Percentiles rank a stretch among this genome's conserved stretches.
Evolutionary conservation across 2,113 vertebrate species (phyloP).

Genomic region (Dasyprocta punctata): DNA sequence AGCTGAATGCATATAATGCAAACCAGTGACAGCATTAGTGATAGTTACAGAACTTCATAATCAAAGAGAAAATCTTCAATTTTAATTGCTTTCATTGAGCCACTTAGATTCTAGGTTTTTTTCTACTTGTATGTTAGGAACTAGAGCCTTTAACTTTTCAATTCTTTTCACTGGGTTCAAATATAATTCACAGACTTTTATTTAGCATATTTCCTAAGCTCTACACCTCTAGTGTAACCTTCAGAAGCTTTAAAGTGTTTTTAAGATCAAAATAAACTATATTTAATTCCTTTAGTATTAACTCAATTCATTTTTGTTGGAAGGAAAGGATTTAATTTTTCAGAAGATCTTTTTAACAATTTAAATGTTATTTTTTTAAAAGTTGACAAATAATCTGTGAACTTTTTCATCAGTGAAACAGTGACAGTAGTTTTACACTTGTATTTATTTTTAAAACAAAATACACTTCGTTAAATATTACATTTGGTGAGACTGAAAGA

Average conservation of each 20-base stretch:
- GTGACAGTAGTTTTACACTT: not conserved
- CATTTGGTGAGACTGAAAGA: not conserved
- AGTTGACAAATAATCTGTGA: not conserved
- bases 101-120: slow-evolving; percentile 31
- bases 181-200: slow-evolving; percentile 33
- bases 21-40: slow-evolving; percentile 23
- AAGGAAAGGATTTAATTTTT: slow-evolving; percentile 61
- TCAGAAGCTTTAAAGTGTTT: slow-evolving; percentile 71
- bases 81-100: not conserved
- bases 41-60: not conserved
- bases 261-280: slow-evolving; percentile 67
- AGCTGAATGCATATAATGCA: not conserved
- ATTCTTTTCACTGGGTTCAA: not conserved
- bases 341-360: slow-evolving; percentile 37
- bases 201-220: slow-evolving; percentile 29
- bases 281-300: slow-evolving; percentile 77
- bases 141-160: slow-evolving; percentile 33
- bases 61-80: slow-evolving; percentile 18
- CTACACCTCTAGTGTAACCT: slow-evolving; percentile 49
- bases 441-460: slow-evolving; percentile 36
- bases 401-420: slow-evolving; percentile 44
- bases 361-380: slow-evolving; percentile 23
- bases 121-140: not conserved
- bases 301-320: slow-evolving; percentile 64
- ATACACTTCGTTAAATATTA: not conserved